Conservation (phyloP, 2,113 vertebrate species). For the Colossoma macropomum region DNA sequence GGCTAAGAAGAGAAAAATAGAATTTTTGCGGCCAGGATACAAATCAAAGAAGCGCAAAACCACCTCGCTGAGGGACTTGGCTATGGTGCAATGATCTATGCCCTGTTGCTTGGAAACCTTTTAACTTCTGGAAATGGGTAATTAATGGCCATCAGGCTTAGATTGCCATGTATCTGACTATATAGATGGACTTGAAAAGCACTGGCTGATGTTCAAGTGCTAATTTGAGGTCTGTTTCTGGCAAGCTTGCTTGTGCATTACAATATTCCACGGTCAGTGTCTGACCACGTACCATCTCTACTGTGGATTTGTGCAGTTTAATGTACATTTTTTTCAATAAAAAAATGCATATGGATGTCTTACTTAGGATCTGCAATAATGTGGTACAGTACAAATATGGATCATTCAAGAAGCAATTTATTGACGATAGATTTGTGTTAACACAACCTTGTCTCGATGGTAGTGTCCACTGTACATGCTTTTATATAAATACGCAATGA, state of each 20-base stretch:
- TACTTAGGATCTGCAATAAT: not conserved
- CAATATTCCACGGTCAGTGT: not conserved
- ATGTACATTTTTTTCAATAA: conserved; percentile 60
- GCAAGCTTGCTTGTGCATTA: not conserved
- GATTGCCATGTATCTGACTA: not conserved
- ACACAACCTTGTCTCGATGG: conserved; percentile 62
- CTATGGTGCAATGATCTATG: conserved; percentile 83
- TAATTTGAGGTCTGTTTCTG: not conserved
- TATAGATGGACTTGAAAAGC: not conserved
- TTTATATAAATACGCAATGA: conserved; percentile 79
- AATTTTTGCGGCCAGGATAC: conserved; percentile 84
- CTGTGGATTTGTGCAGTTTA: conserved; percentile 43
- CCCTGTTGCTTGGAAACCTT: not conserved
- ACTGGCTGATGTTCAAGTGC: not conserved
- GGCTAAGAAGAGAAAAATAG: conserved; percentile 93
- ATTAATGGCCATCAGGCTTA: not conserved
- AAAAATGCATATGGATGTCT: not conserved
- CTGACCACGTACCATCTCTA: not conserved
- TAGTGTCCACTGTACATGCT: conserved; percentile 72
- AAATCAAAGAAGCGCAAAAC: conserved; percentile 89
- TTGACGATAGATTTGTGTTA: conserved; percentile 57
- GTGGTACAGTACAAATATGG: not conserved
- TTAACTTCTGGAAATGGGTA: not conserved
- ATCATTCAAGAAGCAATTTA: conserved; percentile 50
- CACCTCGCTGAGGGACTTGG: conserved; percentile 85